Conservation (phyloP, 23 tunicate species). For the Pegea sp. region DNA sequence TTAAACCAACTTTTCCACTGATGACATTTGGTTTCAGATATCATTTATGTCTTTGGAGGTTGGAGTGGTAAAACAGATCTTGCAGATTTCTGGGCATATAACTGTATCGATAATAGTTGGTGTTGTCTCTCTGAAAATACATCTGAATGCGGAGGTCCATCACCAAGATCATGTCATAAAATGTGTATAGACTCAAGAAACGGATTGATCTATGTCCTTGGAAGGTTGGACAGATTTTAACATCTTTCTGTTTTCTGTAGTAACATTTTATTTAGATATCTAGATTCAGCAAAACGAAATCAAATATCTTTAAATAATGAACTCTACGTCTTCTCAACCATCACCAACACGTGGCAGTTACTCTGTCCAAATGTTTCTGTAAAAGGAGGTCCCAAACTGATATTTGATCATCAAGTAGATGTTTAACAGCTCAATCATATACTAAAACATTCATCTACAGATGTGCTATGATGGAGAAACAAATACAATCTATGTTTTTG, state of each 20-base stretch:
- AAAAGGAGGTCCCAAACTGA: slow-evolving; percentile 43
- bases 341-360: slow-evolving; percentile 17
- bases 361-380: slow-evolving; percentile 19
- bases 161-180: slow-evolving; percentile 76
- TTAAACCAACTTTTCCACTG: background rate
- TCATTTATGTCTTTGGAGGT: slow-evolving; percentile 64
- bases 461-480: slow-evolving; percentile 66
- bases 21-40: too few relatives aligned
- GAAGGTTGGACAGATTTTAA: slow-evolving; percentile 25
- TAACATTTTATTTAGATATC: background rate
- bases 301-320: slow-evolving; percentile 2
- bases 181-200: slow-evolving; percentile 64
- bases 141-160: slow-evolving; percentile 41
- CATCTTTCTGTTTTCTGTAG: background rate
- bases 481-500: slow-evolving; percentile 53
- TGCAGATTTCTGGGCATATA: slow-evolving; percentile 59
- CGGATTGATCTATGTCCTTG: slow-evolving; percentile 48
- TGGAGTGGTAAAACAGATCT: slow-evolving; percentile 62
- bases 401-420: slow-evolving; percentile 67
- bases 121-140: slow-evolving; percentile 39
- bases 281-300: background rate
- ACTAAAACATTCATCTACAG: slow-evolving; percentile 12
- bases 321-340: slow-evolving; percentile 42
- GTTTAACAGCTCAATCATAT: background rate
- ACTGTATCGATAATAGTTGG: slow-evolving; percentile 10